Evolutionary conservation across 1,140 invertebrate species (phyloP).

Genomic region (Drosophila teissieri): DNA sequence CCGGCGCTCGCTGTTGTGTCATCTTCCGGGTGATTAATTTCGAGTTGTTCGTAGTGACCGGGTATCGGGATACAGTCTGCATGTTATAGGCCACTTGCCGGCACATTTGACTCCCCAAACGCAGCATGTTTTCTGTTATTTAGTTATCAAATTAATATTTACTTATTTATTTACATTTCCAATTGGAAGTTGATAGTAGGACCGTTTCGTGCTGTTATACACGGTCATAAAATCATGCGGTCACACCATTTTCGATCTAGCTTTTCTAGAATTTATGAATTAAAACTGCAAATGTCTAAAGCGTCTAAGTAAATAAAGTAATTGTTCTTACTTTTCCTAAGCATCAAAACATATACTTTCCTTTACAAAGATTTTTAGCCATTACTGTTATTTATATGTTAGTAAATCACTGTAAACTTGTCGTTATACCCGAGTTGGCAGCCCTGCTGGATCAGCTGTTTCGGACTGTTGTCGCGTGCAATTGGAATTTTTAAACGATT

Average conservation of each 20-base stretch:
- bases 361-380: not conserved
- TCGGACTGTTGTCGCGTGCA: constrained; percentile 38
- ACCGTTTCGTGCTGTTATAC: not conserved
- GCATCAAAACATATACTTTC: not conserved
- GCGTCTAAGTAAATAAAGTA: not conserved
- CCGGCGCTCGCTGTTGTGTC: constrained; percentile 52
- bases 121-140: constrained; percentile 43
- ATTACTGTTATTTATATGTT: not conserved
- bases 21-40: constrained; percentile 47
- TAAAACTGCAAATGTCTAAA: not conserved
- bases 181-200: not conserved
- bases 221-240: not conserved
- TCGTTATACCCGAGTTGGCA: constrained; percentile 27
- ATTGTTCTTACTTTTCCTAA: too few relatives aligned
- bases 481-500: constrained; percentile 39
- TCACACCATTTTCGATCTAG: not conserved
- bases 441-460: constrained; percentile 39
- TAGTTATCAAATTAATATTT: constrained; percentile 4
- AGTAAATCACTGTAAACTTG: not conserved
- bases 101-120: constrained; percentile 45
- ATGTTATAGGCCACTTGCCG: constrained; percentile 21
- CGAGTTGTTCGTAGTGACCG: not conserved
- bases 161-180: constrained; percentile 20
- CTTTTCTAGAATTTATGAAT: not conserved
- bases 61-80: not conserved